Evolutionary conservation across 2,888 invertebrate species (phyloP).

Genomic region (Siphlonurus alternatus): DNA sequence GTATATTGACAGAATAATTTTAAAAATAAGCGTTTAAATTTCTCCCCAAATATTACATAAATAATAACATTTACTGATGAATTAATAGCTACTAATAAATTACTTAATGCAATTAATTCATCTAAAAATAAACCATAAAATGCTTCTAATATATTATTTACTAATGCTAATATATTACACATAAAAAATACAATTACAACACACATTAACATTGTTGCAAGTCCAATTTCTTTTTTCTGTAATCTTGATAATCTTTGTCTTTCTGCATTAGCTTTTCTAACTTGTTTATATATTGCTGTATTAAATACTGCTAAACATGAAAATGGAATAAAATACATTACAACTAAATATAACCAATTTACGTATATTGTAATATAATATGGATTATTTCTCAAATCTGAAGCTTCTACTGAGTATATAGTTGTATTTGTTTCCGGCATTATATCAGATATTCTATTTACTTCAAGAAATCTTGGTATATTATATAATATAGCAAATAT

Average conservation of each 20-base stretch:
- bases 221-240: constrained; percentile 80
- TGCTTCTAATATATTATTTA: constrained; percentile 72
- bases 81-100: constrained; percentile 89
- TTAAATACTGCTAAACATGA: constrained; percentile 76
- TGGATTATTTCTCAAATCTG: constrained; percentile 47
- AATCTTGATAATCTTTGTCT: constrained; percentile 75
- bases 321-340: constrained; percentile 89
- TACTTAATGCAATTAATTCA: constrained; percentile 63
- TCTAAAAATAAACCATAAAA: constrained; percentile 48
- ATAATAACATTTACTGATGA: constrained; percentile 96
- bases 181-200: constrained; percentile 89
- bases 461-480: constrained; percentile 42
- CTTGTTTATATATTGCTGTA: constrained; percentile 74
- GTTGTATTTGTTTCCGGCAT: constrained; percentile 28
- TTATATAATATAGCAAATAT: constrained; percentile 74
- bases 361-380: constrained; percentile 76
- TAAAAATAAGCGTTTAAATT: constrained; percentile 77
- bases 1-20: constrained; percentile 23
- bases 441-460: constrained; percentile 16
- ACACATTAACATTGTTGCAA: constrained; percentile 88
- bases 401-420: constrained; percentile 53
- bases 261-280: constrained; percentile 75
- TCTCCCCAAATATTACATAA: constrained; percentile 94
- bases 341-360: constrained; percentile 84
- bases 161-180: constrained; percentile 75